Evolutionary conservation across 2,797 vertebrate genomes (phyloP), one percentile per base, ranked within the genome.

Genomic region (Crocidura indochinensis): DNA sequence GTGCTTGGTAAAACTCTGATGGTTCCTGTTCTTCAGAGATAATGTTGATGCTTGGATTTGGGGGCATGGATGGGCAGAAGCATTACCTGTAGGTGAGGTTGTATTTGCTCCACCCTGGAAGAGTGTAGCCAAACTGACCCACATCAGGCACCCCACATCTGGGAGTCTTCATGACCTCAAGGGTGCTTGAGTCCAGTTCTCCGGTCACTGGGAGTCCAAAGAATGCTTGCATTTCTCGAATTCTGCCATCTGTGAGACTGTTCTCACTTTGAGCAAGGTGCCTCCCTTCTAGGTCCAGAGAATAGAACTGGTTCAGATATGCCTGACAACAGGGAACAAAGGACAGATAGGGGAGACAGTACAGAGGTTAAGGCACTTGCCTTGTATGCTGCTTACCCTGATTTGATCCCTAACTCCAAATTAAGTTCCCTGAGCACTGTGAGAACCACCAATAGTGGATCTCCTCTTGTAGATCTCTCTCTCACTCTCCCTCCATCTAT

Each of bases 81-180:
- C 31, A 53, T 94, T 97, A 99, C 99, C 99, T 99, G 98, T 99
- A 99, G 1, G 99, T 99, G 29, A 99, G 96, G n/a, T 96, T 97
- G 71, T 0, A 95, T 88, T 95, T 98, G 8, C 97, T 38, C 99
- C 99, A 99, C 3, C 94, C 93, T 0, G 97, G 98, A 24, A 98
- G 97, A 95, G 75, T 96, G 97, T 97, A 90, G 80, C 98, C 96
- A 31, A 96, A 99, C 10, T 95, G 76, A 24, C 96, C 97, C 0
- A 98, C 96, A 1, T 99, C 99, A 0, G 98, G 97, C 83, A 99
- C 98, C 0, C 99, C 99, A 84, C 99, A 99, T 65, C 99, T 98
- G 0, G 99, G 98, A 84, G 98, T 98, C 91, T 98, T 98, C 99
- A 99, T 99, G n/a, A 98, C 44, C 76, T 97, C 76, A 65, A 99